Evolutionary conservation across 1,140 invertebrate species (phyloP), one percentile per base, ranked within the genome.

Genomic region (Drosophila fuyamai): DNA sequence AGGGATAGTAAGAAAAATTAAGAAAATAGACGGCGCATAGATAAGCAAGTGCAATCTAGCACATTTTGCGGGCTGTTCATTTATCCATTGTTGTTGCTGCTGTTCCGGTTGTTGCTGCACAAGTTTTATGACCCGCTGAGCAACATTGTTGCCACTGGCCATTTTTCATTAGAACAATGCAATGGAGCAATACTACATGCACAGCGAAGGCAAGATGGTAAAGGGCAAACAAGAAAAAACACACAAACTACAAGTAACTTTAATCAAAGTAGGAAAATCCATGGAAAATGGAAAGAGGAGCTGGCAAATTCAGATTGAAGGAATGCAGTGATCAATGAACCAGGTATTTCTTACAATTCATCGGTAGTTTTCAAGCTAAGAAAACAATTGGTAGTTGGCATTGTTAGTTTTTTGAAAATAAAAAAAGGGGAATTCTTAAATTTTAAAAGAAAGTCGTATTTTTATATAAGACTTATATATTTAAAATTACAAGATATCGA

Each of bases 81-180:
- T 40, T 55, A 56, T 62, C 40, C 36, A 41, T 57, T 61, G 48
- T 23, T 74, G 44, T 35, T 68, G 76, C 40, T 57, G 76, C 40
- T 80, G 47, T 53, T 73, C 57, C 65, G 57, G 73, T 63, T 66
- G 62, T 60, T 70, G 80, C 32, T 71, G 60, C 40, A 46, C 71
- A 82, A 84, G 76, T 83, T 83, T 84, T 83, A 84, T 84, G 80
- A 83, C 81, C 76, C 81, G 80, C 80, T 46, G 63, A 84, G 80
- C 71, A 84, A 83, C 76, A 83, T 76, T 84, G 76, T 83, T 83
- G 80, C 76, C 76, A 47, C 58, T 80, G 71, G 76, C 76, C 57
- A 83, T 83, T 83, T 83, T 83, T 83, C 80, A 83, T 83, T 79
- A 76, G 81, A 76, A 83, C 80, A 84, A 83, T 76, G 80, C 81